Evolutionary conservation across 2,113 vertebrate species (phyloP).

Genomic region (Leucoraja erinaceus): DNA sequence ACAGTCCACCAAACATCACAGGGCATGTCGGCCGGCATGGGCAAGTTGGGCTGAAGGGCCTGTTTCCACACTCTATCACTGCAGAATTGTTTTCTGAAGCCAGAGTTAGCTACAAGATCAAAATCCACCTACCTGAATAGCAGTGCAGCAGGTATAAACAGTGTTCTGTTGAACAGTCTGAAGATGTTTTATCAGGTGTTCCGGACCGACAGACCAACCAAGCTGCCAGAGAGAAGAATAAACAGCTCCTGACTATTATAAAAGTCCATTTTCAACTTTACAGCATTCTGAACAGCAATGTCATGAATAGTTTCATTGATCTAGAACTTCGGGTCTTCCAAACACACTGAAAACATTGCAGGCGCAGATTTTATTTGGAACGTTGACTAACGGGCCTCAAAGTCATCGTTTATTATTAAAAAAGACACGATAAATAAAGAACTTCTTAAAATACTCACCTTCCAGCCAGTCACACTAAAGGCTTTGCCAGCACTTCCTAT

Average conservation of each 20-base stretch:
- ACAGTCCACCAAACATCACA: too few species aligned
- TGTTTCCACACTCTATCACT: too few species aligned
- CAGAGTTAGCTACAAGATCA: neutral
- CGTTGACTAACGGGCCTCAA: neutral
- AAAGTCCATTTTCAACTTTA: neutral
- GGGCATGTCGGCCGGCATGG: too few species aligned
- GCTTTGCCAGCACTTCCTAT: conserved; percentile 91
- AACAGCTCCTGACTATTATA: neutral
- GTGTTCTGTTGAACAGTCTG: conserved; percentile 90
- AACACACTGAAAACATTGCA: neutral
- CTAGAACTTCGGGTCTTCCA: neutral
- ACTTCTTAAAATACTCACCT: conserved; percentile 59
- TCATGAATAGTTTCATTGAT: neutral
- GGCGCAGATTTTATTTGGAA: neutral
- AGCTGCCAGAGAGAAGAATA: conserved; percentile 60
- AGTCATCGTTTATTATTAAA: neutral
- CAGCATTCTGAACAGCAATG: neutral
- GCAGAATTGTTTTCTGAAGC: neutral
- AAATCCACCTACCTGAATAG: conserved; percentile 67
- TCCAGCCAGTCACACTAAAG: conserved; percentile 93
- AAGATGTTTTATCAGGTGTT: conserved; percentile 80
- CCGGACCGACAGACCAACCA: conserved; percentile 88
- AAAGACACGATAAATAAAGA: neutral
- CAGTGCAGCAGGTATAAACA: conserved; percentile 81
- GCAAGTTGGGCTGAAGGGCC: too few species aligned